Evolutionary conservation across 2,113 vertebrate species (phyloP).

Genomic region (Psilopogon haemacephalus): DNA sequence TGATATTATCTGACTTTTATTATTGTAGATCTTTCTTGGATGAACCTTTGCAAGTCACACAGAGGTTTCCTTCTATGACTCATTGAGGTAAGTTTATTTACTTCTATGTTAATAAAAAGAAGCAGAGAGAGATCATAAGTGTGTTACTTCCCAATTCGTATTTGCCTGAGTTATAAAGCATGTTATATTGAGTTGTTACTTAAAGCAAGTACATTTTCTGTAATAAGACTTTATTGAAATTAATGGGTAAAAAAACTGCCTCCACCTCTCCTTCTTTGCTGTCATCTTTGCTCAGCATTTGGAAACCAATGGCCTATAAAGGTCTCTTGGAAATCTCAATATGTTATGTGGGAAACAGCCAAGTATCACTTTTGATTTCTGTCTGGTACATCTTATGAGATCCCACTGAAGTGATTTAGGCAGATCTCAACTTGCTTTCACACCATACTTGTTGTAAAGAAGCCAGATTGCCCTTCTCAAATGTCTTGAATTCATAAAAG

Average conservation of each 20-base stretch:
- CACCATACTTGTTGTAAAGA: not conserved
- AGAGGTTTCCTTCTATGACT: not conserved
- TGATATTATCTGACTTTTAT: not conserved
- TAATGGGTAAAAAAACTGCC: not conserved
- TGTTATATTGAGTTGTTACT: not conserved
- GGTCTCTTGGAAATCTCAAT: not conserved
- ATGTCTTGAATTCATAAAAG: not conserved
- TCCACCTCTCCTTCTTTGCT: not conserved
- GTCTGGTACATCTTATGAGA: not conserved
- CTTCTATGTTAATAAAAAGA: too few species aligned
- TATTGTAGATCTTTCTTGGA: not conserved
- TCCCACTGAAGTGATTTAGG: not conserved
- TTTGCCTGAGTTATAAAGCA: not conserved
- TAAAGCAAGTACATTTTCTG: not conserved
- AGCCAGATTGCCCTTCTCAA: not conserved
- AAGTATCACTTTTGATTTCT: not conserved
- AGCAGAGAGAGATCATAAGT: too few species aligned
- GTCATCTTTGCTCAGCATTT: not conserved
- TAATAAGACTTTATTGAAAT: not conserved
- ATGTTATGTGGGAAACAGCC: not conserved
- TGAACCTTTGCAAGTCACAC: not conserved
- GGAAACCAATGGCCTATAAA: not conserved
- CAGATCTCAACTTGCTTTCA: not conserved
- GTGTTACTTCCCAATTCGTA: too few species aligned
- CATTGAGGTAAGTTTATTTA: too few species aligned